Evolutionary conservation across 2,888 invertebrate species (phyloP).

Genomic region (Pomacea canaliculata): DNA sequence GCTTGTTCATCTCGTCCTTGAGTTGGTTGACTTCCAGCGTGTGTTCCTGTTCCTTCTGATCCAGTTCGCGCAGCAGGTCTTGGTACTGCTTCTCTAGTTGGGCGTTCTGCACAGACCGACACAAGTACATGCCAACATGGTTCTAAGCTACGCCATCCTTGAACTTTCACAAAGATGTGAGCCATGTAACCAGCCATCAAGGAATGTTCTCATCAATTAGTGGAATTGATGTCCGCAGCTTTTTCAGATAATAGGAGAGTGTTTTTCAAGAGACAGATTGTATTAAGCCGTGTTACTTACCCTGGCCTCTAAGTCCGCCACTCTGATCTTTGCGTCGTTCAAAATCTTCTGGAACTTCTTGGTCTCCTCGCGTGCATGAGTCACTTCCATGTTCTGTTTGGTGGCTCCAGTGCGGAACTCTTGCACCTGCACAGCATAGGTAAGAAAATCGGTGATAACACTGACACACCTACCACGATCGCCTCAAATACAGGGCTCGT

Average conservation of each 20-base stretch:
- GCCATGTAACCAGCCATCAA: too few relatives aligned
- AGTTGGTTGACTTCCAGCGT: constrained; percentile 67
- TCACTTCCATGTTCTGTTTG: constrained; percentile 71
- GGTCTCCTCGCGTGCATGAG: constrained; percentile 71
- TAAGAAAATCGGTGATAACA: background rate
- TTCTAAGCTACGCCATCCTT: too few relatives aligned
- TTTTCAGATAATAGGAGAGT: too few relatives aligned
- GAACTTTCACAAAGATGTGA: too few relatives aligned
- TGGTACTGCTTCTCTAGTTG: constrained; percentile 72
- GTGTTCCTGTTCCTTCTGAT: constrained; percentile 71
- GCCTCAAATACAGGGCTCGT: background rate
- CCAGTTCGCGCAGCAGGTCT: constrained; percentile 71
- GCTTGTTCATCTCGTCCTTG: constrained; percentile 64
- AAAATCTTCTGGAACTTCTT: constrained; percentile 71
- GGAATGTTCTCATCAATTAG: too few relatives aligned
- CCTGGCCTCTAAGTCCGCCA: constrained; percentile 72
- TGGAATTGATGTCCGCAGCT: too few relatives aligned
- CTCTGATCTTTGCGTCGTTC: constrained; percentile 70
- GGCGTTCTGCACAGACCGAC: constrained; percentile 66
- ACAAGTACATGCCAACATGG: background rate
- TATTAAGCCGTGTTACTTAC: constrained; percentile 53
- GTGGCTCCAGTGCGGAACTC: constrained; percentile 72
- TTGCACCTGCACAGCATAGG: constrained; percentile 66
- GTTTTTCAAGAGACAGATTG: too few relatives aligned
- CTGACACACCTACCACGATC: background rate